Base-by-base conservation (phyloP, 2,797 vertebrate species). In the Sebastes matsubarae region DNA sequence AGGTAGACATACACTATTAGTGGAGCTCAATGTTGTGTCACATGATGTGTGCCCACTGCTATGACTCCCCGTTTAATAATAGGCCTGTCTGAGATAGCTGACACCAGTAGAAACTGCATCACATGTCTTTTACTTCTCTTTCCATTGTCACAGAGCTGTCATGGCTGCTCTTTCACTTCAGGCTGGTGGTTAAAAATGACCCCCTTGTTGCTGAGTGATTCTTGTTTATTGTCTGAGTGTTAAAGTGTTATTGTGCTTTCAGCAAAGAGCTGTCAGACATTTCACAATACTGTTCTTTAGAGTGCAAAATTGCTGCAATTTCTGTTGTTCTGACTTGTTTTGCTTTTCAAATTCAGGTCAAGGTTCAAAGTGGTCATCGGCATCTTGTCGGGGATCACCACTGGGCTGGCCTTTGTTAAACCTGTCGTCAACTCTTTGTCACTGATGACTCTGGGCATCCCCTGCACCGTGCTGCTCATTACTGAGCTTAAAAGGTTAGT, bases 371-470 rank as follows among this genome's bases (percentile, higher is more conserved):
- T 96, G 80, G 97, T 97, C 25, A 97, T 99, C 5, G 97, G 96
- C 36, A 92, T 99, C 82, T 92, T 99, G 68, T 99, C 99, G 38
- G 97, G 97, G 36, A 95, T 99, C 84, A 97, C 97, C 60, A 99
- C 98, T 0, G 96, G 96, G 22, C 94, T 99, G 55, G 98, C 98
- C 2, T 99, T 99, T 79, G 96, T 99, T 63, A 99, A 99, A 77
- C 99, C 99, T 0, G 96, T 97, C 18, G 96, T 99, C 88, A 99
- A 99, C 94, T 98, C 96, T 6, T 96, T 99, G 93, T 98, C 98
- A 0, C 93, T 99, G 57, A 99, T 99, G 98, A 97, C 96, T 0
- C 92, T 99, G 77, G 98, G 98, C 29, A 95, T 99, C 90, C 98
- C 98, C n/a, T 99, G 99, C 85, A 98, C 96, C 0, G 96, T 74